Percentiles rank a stretch among this genome's conserved stretches.
Evolutionary conservation across 2,888 invertebrate genomes (phyloP).

Genomic region (Parasteatoda lunata): DNA sequence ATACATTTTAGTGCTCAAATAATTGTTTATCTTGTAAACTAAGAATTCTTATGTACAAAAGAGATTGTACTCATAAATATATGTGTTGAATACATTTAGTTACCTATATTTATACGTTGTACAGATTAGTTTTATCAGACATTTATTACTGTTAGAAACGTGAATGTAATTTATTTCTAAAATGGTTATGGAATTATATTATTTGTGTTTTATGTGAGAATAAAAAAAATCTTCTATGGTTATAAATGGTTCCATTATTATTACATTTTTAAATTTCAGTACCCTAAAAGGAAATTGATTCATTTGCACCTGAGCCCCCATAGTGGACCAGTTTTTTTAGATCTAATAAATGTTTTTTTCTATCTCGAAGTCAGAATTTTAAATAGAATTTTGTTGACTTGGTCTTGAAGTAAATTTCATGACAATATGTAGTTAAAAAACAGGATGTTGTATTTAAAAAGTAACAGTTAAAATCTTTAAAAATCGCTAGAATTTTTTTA

Average conservation of each 20-base stretch:
- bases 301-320: too few relatives aligned
- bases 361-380: too few relatives aligned
- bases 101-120: slow-evolving; percentile 65
- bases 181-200: slow-evolving; percentile 42
- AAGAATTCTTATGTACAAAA: slow-evolving; percentile 42
- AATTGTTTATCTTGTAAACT: slow-evolving; percentile 49
- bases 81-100: slow-evolving; percentile 59
- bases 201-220: slow-evolving; percentile 65
- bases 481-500: too few relatives aligned
- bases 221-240: slow-evolving; percentile 57
- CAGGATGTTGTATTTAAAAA: too few relatives aligned
- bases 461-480: too few relatives aligned
- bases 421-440: too few relatives aligned
- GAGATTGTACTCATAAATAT: slow-evolving; percentile 35
- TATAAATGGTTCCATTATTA: slow-evolving; percentile 10
- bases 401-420: too few relatives aligned
- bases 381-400: too few relatives aligned
- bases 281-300: too few relatives aligned
- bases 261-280: neutral
- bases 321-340: too few relatives aligned
- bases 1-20: slow-evolving; percentile 61
- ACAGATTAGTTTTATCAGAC: slow-evolving; percentile 62
- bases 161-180: slow-evolving; percentile 57
- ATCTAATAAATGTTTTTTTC: too few relatives aligned
- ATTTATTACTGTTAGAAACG: slow-evolving; percentile 55